A percentile compares a stretch with the other conserved stretches of the same genome.
Evolutionary conservation across 1,140 invertebrate species (phyloP).

Genomic region (Helicoverpa armigera): DNA sequence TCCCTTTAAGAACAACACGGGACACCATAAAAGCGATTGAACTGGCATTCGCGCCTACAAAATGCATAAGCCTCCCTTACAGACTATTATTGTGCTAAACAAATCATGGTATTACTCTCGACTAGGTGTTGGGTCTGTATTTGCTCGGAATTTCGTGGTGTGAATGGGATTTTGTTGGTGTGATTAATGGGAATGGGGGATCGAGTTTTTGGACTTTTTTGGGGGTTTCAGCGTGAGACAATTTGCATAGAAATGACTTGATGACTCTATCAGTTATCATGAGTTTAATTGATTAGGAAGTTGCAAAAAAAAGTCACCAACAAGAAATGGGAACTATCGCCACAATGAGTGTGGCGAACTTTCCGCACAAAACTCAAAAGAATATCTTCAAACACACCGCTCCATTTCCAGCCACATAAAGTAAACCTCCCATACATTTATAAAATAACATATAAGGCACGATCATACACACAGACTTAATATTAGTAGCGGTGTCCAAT

Average conservation of each 20-base stretch:
- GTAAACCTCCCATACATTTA: constrained; percentile 35
- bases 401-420: constrained; percentile 19
- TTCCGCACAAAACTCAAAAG: not conserved
- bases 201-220: no score
- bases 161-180: not conserved
- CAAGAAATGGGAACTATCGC: no score
- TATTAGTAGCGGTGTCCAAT: constrained; percentile 45
- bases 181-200: not conserved
- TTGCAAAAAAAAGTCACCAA: no score
- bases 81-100: constrained; percentile 63
- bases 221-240: no score
- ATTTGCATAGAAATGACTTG: no score
- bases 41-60: constrained; percentile 52
- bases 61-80: constrained; percentile 58
- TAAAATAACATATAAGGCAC: constrained; percentile 44
- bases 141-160: constrained; percentile 14
- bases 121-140: constrained; percentile 43
- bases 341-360: no score
- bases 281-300: no score
- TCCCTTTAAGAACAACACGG: constrained; percentile 40
- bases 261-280: no score
- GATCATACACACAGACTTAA: constrained; percentile 37
- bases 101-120: constrained; percentile 62
- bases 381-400: constrained; percentile 33
- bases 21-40: constrained; percentile 48